A percentile compares a stretch with the other conserved stretches of the same genome.
phyloP scores from a whole-genome alignment of 2,888 invertebrate genomes.

The Diaprepes abbreviatus region DNA sequence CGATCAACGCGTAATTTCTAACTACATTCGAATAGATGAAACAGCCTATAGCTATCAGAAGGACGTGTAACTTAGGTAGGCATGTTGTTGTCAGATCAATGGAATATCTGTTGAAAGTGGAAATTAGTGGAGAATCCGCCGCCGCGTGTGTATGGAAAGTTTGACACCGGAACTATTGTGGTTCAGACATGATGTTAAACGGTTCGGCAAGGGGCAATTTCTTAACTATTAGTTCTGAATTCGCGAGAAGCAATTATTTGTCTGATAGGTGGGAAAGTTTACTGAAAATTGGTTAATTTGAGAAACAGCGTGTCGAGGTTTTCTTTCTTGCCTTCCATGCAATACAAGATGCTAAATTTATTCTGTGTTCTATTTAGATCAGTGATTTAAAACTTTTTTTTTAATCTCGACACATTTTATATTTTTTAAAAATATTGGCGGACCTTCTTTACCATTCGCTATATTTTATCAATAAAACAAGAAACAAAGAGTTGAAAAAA shows the following conservation, averaged over 20 bases:
- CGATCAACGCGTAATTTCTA: too few relatives aligned
- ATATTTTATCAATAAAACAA: too few relatives aligned
- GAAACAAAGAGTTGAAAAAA: too few relatives aligned
- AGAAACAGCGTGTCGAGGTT: too few relatives aligned
- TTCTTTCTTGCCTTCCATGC: too few relatives aligned
- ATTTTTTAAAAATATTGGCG: too few relatives aligned
- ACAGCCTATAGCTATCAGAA: constrained; percentile 34
- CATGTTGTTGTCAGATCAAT: constrained; percentile 49
- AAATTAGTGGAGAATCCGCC: constrained; percentile 48
- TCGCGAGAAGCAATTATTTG: constrained; percentile 8
- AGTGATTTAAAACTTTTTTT: too few relatives aligned
- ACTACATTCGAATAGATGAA: too few relatives aligned
- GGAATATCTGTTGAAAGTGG: constrained; percentile 51
- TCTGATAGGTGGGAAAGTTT: constrained; percentile 11
- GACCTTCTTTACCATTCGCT: too few relatives aligned
- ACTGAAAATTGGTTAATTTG: not conserved
- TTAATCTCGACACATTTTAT: too few relatives aligned
- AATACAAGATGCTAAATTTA: too few relatives aligned
- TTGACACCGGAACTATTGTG: constrained; percentile 51
- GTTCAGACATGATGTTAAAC: constrained; percentile 47
- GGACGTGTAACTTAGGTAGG: constrained; percentile 41
- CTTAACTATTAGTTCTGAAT: constrained; percentile 41
- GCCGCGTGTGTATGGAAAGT: constrained; percentile 46
- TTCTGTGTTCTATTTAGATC: too few relatives aligned
- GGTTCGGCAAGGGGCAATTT: constrained; percentile 39